A percentile compares a stretch with the other conserved stretches of the same genome.
Evolutionary conservation across 1,140 invertebrate species (phyloP).

Genomic region (Palaemon carinicauda): DNA sequence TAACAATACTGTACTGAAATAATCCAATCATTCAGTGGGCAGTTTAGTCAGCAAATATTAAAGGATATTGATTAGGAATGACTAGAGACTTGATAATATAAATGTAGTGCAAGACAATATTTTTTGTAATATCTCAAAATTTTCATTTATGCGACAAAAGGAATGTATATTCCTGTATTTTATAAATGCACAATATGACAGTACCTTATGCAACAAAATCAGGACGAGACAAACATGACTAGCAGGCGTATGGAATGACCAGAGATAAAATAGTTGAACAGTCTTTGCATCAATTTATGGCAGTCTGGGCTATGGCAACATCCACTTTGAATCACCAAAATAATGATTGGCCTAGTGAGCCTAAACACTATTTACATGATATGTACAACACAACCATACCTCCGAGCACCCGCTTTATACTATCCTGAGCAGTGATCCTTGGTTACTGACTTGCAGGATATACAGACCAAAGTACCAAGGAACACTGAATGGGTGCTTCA

Average conservation of each 20-base stretch:
- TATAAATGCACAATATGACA: constrained; percentile 53
- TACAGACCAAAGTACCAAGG: constrained; percentile 23
- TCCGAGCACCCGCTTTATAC: constrained; percentile 45
- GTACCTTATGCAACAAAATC: constrained; percentile 51
- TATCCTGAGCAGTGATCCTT: constrained; percentile 19
- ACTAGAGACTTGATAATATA: constrained; percentile 54
- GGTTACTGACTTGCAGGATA: constrained; percentile 27
- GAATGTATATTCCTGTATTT: constrained; percentile 51
- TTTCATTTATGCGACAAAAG: constrained; percentile 55
- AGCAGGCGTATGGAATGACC: constrained; percentile 56
- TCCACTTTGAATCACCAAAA: constrained; percentile 52
- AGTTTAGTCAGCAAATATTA: constrained; percentile 50
- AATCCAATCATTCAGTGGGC: constrained; percentile 38
- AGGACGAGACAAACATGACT: constrained; percentile 55
- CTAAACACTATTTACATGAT: constrained; percentile 54
- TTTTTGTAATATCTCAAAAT: constrained; percentile 50
- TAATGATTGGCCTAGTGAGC: constrained; percentile 50
- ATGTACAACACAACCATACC: constrained; percentile 57
- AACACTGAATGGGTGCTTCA: constrained; percentile 44
- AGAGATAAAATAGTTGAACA: constrained; percentile 50
- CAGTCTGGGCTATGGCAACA: constrained; percentile 53
- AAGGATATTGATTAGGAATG: constrained; percentile 54
- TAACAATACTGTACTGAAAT: constrained; percentile 45
- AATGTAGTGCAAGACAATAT: constrained; percentile 49
- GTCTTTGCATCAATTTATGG: constrained; percentile 47